phyloP scores from a whole-genome alignment of 2,797 vertebrate species.

The Alauda arvensis region DNA sequence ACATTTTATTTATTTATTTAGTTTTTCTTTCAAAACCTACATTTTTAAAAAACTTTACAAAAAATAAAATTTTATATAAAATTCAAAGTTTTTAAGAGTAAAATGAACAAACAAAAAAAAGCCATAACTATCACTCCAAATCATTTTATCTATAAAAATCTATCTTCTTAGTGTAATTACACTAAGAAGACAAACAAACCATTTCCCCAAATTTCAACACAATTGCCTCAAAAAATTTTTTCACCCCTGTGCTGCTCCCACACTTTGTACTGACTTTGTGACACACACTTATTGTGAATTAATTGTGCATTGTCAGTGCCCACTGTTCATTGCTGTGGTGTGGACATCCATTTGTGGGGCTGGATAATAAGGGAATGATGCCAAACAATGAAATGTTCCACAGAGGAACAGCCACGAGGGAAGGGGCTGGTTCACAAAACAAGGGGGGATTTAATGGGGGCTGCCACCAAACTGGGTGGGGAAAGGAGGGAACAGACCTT shows the following conservation, averaged over 20 bases:
- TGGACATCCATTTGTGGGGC: neutral
- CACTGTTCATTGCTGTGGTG: neutral
- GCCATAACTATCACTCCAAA: too few relatives aligned
- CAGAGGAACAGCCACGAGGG: neutral
- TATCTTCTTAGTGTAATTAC: too few relatives aligned
- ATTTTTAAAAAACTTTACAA: too few relatives aligned
- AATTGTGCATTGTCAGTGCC: constrained; percentile 19
- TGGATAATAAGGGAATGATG: neutral
- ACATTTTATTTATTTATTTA: too few relatives aligned
- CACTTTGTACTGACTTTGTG: neutral
- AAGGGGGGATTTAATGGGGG: neutral
- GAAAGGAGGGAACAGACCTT: neutral
- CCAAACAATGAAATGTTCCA: neutral
- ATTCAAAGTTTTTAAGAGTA: too few relatives aligned
- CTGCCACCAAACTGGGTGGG: neutral
- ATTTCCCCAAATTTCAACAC: too few relatives aligned
- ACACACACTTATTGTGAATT: neutral
- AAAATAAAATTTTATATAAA: too few relatives aligned
- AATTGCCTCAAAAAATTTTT: too few relatives aligned
- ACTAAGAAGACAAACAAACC: too few relatives aligned
- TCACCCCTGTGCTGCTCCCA: neutral
- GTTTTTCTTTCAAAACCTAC: too few relatives aligned
- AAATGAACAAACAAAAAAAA: too few relatives aligned
- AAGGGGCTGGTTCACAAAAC: neutral
- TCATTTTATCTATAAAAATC: too few relatives aligned